Evolutionary conservation across 2,888 invertebrate genomes (phyloP), one percentile per base, ranked within the genome.

Genomic region (Tinea semifulvella): DNA sequence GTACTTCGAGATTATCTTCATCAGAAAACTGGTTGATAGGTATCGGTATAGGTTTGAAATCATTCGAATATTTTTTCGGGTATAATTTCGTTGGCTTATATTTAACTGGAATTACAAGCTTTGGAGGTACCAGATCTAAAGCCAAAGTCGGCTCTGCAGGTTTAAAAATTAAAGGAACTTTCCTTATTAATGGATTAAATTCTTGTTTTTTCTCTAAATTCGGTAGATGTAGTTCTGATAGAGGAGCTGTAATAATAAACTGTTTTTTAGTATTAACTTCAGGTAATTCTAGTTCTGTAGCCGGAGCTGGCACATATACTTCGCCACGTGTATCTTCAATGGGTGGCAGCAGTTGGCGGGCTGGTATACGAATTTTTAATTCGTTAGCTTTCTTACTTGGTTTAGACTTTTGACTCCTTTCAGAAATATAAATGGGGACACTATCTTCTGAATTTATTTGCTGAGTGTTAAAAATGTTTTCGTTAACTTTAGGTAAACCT

Each of bases 21-120:
- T 67, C 68, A 27, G 57, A 60, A 46, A 61, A 73, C 50, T 71
- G 71, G 3, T 56, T 56, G 47, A 79, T 56, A 5, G 80, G 80
- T 51, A 80, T 76, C 1, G 73, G 67, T 35, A 79, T 58, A 0
- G 80, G 76, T 45, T 77, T 80, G 45, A 83, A 74, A 16, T 73
- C 72, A 39, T 75, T 69, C 48, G 69, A 61, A 58, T 74, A 86
- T 56, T 87, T 87, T 57, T 86, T 87, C 0, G 86, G 86, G 53
- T 82, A 85, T 17, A 74, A 54, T 47, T 79, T 79, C 14, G 85
- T 85, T 2, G 85, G 85, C 50, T 79, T 70, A 27, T 59, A 55
- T 50, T 62, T 65, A 55, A 49, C 68, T 52, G 60, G 62, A 53
- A 51, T 56, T 58, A 55, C 56, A 43, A 51, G 66, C 52, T 56